These are phyloP conservation scores for Gavia stellata DNA, from an alignment of 2,113 vertebrate genomes.

Conservation along the genomic window DNA sequence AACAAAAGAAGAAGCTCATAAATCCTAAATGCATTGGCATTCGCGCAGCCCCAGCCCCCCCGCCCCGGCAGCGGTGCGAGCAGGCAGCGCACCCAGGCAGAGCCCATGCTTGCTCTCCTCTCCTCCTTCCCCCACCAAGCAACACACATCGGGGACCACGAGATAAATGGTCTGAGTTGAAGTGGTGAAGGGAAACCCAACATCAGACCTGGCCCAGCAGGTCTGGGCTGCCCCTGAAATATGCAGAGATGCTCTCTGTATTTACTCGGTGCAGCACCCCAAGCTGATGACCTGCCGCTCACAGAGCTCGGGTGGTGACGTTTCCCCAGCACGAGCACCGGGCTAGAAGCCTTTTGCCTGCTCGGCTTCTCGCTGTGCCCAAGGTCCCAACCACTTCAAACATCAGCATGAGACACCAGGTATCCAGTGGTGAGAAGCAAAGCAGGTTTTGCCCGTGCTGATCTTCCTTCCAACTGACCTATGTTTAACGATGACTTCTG, in stretches of 20 bases:
- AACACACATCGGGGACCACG: not conserved
- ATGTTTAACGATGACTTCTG: not conserved
- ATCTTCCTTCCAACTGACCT: not conserved
- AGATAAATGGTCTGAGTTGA: not conserved
- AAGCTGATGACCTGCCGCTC: not conserved
- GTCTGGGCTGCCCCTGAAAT: not conserved
- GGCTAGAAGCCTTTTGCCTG: not conserved
- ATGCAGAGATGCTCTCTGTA: not conserved
- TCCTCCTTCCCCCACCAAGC: not conserved
- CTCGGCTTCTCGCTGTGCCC: not conserved
- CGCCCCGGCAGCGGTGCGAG: not conserved
- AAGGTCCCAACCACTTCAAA: constrained; percentile 19
- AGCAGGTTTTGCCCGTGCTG: not conserved
- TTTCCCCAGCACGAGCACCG: not conserved
- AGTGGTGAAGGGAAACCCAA: not conserved
- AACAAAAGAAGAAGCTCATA: constrained; percentile 67
- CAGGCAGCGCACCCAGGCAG: not conserved
- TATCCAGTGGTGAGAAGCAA: not conserved
- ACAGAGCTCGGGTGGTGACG: not conserved
- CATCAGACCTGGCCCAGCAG: not conserved
- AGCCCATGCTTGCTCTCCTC: not conserved
- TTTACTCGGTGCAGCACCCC: not conserved
- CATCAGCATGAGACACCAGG: not conserved
- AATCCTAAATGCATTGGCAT: constrained; percentile 46
- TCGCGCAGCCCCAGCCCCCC: not conserved